Base-by-base conservation (phyloP, 2,888 invertebrate species). In the Epirrhoe tristata region DNA sequence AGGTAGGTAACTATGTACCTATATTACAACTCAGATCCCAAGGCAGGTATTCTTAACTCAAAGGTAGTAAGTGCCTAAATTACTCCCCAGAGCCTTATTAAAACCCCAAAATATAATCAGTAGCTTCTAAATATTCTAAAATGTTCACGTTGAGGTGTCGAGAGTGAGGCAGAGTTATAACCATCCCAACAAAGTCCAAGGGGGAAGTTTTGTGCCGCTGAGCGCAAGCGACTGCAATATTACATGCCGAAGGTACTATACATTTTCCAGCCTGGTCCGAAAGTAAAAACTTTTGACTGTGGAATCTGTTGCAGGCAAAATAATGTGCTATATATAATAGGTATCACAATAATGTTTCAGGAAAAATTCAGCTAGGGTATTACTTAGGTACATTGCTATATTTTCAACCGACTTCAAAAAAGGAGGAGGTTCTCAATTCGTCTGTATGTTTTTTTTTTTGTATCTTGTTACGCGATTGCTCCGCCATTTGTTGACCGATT, bases 231-330 rank as follows among this genome's bases (percentile, higher is more conserved):
- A 71, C 67, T 69, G 72, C 73, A 71, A 74, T 74, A 74, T 72
- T 74, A 67, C 72, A 74, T 74, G 72, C 69, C 65, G 62, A 67
- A 70, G 69, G 63, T 67, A 74, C 71, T 69, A 74, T 73, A 73
- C 66, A 73, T 73, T 74, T 68, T 59, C 67, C 70, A 67, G 70
- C 69, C 58, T 46, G 62, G 71, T 67, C 69, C 66, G 53, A 69
- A 71, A 70, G 63, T 69, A 65, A 34, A 53, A 72, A 69, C 66
- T 67, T 67, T 65, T 65, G 54, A 63, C 60, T 61, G 63, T 34
- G 39, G 56, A 56, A 63, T 69, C 63, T 54, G 63, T 39, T 16
- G 43, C 55, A 46, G 59, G 50, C 43, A 14, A 52, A 31, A 24
- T 51, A 31, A 6, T 31, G 31, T 10, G 52, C 1, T 58, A 46